Percentiles rank a stretch among this genome's conserved stretches.
Evolutionary conservation across 2,888 invertebrate species (phyloP).

Genomic region (Microplitis deprimator): DNA sequence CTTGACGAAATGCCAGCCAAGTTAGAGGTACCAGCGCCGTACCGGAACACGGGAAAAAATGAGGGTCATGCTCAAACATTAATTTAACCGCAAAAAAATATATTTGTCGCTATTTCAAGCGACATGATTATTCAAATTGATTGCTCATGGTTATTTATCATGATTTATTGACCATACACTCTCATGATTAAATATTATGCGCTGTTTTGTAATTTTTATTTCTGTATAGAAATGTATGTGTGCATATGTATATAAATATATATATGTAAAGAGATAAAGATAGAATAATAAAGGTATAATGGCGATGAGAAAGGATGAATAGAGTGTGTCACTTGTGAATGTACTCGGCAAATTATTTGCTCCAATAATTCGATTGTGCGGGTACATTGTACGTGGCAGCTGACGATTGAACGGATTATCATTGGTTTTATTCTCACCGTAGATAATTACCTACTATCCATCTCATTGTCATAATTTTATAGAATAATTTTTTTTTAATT

Average conservation of each 20-base stretch:
- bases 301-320: slow-evolving; percentile 30
- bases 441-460: slow-evolving; percentile 37
- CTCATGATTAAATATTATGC: no score
- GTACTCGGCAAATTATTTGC: slow-evolving; percentile 42
- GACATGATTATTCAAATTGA: not conserved
- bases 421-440: slow-evolving; percentile 29
- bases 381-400: slow-evolving; percentile 42
- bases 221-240: no score
- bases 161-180: not conserved
- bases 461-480: slow-evolving; percentile 5
- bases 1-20: slow-evolving; percentile 23
- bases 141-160: not conserved
- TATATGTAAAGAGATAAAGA: not conserved
- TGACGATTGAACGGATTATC: slow-evolving; percentile 41
- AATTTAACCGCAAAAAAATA: slow-evolving; percentile 8
- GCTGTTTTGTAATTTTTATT: no score
- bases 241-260: no score
- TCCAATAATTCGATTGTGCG: slow-evolving; percentile 43
- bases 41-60: not conserved
- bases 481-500: not conserved
- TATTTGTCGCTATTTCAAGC: not conserved
- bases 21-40: slow-evolving; percentile 17
- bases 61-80: not conserved
- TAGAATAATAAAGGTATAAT: slow-evolving; percentile 12
- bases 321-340: slow-evolving; percentile 23